These are phyloP conservation scores for Dicrurus megarhynchus DNA, from an alignment of 2,113 vertebrate genomes.

Conservation along the genomic window DNA sequence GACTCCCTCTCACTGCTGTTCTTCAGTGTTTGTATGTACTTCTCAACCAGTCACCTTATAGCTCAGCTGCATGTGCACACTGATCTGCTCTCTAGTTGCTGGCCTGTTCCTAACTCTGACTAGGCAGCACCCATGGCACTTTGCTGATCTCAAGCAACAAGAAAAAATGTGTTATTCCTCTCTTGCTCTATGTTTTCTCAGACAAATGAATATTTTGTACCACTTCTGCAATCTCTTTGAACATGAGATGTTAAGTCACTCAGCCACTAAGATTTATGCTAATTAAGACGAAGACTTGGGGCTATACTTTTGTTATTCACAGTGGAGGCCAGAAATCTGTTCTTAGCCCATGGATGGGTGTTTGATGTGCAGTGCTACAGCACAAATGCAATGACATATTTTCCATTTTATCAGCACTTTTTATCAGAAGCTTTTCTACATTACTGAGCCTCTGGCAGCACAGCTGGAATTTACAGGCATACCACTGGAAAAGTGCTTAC, in stretches of 20 bases:
- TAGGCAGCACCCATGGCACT: not conserved
- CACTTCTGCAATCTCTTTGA: not conserved
- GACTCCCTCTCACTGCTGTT: not conserved
- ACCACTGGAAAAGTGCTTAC: not conserved
- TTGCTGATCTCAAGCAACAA: not conserved
- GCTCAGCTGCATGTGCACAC: not conserved
- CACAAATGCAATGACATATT: not conserved
- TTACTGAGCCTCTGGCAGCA: conserved; percentile 1
- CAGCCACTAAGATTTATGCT: not conserved
- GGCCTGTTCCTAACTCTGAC: not conserved
- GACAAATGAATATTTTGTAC: not conserved
- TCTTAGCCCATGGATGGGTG: not conserved
- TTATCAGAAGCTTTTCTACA: conserved; percentile 1
- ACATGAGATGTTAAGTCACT: not conserved
- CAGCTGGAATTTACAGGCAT: conserved; percentile 18
- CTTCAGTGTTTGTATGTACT: not conserved
- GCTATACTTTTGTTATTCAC: not conserved
- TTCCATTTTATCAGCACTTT: conserved; percentile 26
- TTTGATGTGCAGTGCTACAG: not conserved
- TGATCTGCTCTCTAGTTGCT: not conserved
- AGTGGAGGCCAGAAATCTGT: not conserved
- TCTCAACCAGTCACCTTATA: not conserved
- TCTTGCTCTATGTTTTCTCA: not conserved
- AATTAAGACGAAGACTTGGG: not conserved
- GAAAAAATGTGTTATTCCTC: not conserved